phyloP scores from a whole-genome alignment of 2,888 invertebrate species.

The Cataglyphis altisquamis region DNA sequence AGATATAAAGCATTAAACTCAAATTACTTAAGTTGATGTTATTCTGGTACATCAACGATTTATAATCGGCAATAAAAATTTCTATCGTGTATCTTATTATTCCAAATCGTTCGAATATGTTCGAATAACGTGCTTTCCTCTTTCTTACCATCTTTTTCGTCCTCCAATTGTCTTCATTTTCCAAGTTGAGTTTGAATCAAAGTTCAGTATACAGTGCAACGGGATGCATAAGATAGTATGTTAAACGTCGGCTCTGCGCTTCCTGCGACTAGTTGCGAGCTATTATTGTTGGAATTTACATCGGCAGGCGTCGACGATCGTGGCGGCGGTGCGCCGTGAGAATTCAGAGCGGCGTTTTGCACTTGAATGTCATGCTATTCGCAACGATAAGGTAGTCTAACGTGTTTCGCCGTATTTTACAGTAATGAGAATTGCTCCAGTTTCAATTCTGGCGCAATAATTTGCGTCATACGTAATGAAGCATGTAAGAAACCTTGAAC shows the following conservation, averaged over 20 bases:
- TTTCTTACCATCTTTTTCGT: background rate
- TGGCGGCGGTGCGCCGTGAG: slow-evolving; percentile 47
- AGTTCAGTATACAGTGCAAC: slow-evolving; percentile 34
- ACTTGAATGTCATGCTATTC: slow-evolving; percentile 51
- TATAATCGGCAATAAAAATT: background rate
- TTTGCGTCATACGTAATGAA: background rate
- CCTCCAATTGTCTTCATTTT: slow-evolving; percentile 6
- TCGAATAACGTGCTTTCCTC: slow-evolving; percentile 13
- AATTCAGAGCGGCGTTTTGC: slow-evolving; percentile 48
- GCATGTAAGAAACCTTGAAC: slow-evolving; percentile 14
- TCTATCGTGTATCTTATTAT: background rate
- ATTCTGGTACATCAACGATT: background rate
- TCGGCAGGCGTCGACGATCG: slow-evolving; percentile 46
- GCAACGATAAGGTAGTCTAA: slow-evolving; percentile 38
- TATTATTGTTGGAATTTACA: slow-evolving; percentile 52
- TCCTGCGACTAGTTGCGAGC: slow-evolving; percentile 54
- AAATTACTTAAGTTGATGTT: background rate
- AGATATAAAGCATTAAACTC: background rate
- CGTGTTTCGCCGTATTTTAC: slow-evolving; percentile 43
- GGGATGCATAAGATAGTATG: slow-evolving; percentile 51
- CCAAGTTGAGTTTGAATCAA: slow-evolving; percentile 33
- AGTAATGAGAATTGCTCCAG: slow-evolving; percentile 17
- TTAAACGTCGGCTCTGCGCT: slow-evolving; percentile 42
- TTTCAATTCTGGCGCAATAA: slow-evolving; percentile 18
- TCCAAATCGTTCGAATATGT: background rate